Conservation (phyloP, 1,140 invertebrate genomes). For the Drosophila repletoides region DNA sequence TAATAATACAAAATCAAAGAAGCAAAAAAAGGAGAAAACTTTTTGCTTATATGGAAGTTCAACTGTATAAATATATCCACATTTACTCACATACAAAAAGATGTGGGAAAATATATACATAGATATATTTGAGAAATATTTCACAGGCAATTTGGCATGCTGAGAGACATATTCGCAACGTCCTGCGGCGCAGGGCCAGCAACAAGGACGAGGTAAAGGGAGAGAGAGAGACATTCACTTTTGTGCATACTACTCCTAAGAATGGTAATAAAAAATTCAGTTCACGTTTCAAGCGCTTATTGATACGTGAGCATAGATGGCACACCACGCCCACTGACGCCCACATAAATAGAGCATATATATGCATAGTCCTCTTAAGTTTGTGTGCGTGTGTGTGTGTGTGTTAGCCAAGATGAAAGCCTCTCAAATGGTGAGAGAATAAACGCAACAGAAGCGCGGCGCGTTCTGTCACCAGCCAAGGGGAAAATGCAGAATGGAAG, state of each 20-base stretch:
- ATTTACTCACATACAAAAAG: too few species aligned
- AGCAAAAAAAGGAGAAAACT: too few species aligned
- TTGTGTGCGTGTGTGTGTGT: conserved; percentile 11
- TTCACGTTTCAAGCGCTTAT: conserved; percentile 76
- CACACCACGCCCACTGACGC: conserved; percentile 36
- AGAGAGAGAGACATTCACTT: conserved; percentile 49
- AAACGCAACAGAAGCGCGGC: conserved; percentile 12
- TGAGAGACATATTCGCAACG: conserved; percentile 45
- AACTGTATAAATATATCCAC: conserved; percentile 11
- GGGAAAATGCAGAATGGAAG: conserved; percentile 38
- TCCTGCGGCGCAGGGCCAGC: conserved; percentile 15
- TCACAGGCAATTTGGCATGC: conserved; percentile 73
- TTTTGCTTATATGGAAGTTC: conserved; percentile 2
- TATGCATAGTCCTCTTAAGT: conserved; percentile 57
- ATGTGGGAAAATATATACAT: not conserved
- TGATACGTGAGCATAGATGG: conserved; percentile 77
- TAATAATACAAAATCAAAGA: too few species aligned
- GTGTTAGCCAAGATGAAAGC: conserved; percentile 20
- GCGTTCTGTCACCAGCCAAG: conserved; percentile 46
- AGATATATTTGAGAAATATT: conserved; percentile 57
- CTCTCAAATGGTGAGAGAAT: conserved; percentile 9
- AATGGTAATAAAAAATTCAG: conserved; percentile 73
- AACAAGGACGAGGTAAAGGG: conserved; percentile 27
- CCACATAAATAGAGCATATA: conserved; percentile 67
- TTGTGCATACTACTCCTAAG: conserved; percentile 61